phyloP scores from a whole-genome alignment of 1,140 invertebrate species.

The Drosophila paulistorum region DNA sequence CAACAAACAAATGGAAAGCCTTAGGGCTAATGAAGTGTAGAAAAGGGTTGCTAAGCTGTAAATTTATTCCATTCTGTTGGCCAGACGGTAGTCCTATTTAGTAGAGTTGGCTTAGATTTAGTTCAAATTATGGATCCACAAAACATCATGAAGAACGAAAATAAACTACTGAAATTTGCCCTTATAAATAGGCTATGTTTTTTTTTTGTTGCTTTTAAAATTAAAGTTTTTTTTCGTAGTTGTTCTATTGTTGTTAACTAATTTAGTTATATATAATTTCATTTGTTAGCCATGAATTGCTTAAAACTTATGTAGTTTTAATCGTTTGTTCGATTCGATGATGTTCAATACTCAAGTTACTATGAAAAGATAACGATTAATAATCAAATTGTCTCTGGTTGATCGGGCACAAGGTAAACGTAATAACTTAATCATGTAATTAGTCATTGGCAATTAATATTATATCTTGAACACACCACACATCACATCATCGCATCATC shows the following conservation, averaged over 20 bases:
- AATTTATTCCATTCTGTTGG: conserved; percentile 28
- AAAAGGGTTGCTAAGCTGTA: conserved; percentile 47
- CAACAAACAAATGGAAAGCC: conserved; percentile 2
- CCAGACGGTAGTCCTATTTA: not conserved
- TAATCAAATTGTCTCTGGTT: not conserved
- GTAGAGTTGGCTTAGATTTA: not conserved
- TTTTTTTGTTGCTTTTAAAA: too few relatives aligned
- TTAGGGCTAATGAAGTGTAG: conserved; percentile 51
- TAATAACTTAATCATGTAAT: conserved; percentile 17
- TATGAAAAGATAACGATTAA: too few relatives aligned
- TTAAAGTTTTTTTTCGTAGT: too few relatives aligned
- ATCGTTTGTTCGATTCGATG: too few relatives aligned
- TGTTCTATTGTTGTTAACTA: not conserved
- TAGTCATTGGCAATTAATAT: conserved; percentile 7
- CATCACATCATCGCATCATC: not conserved
- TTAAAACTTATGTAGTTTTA: too few relatives aligned
- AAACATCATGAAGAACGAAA: not conserved
- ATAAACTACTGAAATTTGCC: not conserved
- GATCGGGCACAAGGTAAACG: not conserved
- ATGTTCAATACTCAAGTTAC: too few relatives aligned
- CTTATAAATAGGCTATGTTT: not conserved
- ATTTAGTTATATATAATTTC: too few relatives aligned
- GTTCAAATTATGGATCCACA: not conserved
- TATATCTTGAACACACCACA: not conserved
- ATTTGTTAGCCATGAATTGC: too few relatives aligned